Conservation (phyloP, 2,113 vertebrate genomes). For the Oriolus oriolus region DNA sequence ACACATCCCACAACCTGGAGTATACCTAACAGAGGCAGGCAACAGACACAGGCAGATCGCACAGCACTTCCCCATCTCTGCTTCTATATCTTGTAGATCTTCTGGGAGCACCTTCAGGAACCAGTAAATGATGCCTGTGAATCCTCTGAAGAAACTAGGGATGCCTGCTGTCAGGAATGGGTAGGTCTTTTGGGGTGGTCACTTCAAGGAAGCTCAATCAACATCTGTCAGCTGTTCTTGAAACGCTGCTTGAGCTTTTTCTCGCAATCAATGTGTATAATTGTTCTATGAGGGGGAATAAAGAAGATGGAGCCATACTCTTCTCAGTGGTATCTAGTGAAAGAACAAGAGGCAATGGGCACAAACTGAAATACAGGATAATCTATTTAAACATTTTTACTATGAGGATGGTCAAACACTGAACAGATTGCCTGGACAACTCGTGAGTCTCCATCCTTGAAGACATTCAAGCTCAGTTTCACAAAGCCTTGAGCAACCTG, state of each 20-base stretch:
- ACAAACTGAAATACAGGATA: neutral
- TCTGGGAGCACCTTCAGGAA: neutral
- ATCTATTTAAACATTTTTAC: neutral
- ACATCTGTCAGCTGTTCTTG: neutral
- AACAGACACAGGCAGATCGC: neutral
- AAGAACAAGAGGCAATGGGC: neutral
- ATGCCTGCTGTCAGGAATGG: neutral
- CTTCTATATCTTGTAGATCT: neutral
- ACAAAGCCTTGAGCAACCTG: neutral
- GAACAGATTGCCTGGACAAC: neutral
- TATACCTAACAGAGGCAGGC: neutral
- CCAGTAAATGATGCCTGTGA: neutral
- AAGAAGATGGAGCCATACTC: neutral
- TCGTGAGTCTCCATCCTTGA: neutral
- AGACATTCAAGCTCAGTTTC: neutral
- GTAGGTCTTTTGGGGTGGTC: neutral
- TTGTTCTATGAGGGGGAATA: neutral
- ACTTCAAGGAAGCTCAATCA: neutral
- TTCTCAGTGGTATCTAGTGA: neutral
- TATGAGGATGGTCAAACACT: neutral
- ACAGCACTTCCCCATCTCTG: neutral
- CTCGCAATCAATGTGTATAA: neutral
- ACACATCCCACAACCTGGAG: neutral
- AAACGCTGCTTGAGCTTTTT: neutral
- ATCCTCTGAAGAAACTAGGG: neutral